Conservation (phyloP, 2,888 invertebrate species). For the Cyrtodaria siliqua region DNA sequence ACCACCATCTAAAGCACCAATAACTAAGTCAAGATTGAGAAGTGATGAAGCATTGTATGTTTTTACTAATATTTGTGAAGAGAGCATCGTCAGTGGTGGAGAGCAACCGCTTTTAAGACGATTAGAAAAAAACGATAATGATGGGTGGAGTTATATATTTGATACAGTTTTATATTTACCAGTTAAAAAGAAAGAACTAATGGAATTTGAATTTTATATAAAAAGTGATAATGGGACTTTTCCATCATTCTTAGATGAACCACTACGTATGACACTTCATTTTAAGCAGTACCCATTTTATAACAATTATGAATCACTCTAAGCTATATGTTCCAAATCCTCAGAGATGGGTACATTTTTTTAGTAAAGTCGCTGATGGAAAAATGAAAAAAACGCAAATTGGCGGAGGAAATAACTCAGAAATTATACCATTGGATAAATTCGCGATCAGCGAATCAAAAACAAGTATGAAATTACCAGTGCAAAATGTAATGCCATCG, state of each 20-base stretch:
- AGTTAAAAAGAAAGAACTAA: slow-evolving; percentile 40
- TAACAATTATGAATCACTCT: slow-evolving; percentile 23
- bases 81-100: slow-evolving; percentile 48
- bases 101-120: slow-evolving; percentile 45
- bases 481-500: not conserved
- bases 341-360: slow-evolving; percentile 10
- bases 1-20: too few species aligned
- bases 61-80: slow-evolving; percentile 38
- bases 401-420: not conserved
- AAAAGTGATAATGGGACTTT: slow-evolving; percentile 7
- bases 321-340: slow-evolving; percentile 25
- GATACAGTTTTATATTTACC: slow-evolving; percentile 37
- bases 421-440: not conserved
- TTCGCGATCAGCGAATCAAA: not conserved
- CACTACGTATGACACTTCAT: slow-evolving; percentile 41
- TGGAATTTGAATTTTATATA: slow-evolving; percentile 52
- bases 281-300: slow-evolving; percentile 29
- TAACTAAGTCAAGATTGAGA: not conserved
- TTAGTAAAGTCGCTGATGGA: not conserved
- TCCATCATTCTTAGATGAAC: slow-evolving; percentile 29
- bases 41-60: slow-evolving; percentile 22
- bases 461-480: not conserved
- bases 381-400: slow-evolving; percentile 3
- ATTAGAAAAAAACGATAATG: slow-evolving; percentile 27
- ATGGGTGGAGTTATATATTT: slow-evolving; percentile 34